phyloP scores from a whole-genome alignment of 1,140 invertebrate species.

The Zophobas morio region DNA sequence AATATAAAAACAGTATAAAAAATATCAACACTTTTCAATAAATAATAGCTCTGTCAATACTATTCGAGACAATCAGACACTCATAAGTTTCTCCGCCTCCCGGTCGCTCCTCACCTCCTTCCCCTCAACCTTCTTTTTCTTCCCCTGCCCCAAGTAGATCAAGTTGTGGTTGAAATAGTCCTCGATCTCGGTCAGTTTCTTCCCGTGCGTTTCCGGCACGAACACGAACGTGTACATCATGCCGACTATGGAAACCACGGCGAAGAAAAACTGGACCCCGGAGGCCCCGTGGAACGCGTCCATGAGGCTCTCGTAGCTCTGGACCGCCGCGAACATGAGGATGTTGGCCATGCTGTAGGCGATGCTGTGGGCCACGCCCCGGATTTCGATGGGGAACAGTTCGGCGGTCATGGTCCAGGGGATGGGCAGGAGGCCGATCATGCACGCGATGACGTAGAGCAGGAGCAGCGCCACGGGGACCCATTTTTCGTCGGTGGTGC shows the following conservation, averaged over 20 bases:
- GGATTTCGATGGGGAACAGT: slow-evolving; percentile 74
- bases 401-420: slow-evolving; percentile 79
- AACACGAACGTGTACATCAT: slow-evolving; percentile 73
- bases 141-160: slow-evolving; percentile 56
- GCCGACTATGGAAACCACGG: slow-evolving; percentile 73
- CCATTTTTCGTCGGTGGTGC: slow-evolving; percentile 53
- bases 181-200: slow-evolving; percentile 77
- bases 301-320: slow-evolving; percentile 68
- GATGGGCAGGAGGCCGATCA: slow-evolving; percentile 74
- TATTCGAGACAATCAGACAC: slow-evolving; percentile 12
- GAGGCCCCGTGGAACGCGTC: slow-evolving; percentile 54
- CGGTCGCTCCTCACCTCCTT: neutral
- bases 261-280: slow-evolving; percentile 73
- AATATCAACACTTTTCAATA: slow-evolving; percentile 25
- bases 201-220: slow-evolving; percentile 80
- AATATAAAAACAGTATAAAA: slow-evolving; percentile 16
- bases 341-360: slow-evolving; percentile 70
- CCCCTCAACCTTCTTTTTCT: slow-evolving; percentile 1
- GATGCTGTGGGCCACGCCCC: slow-evolving; percentile 68
- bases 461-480: slow-evolving; percentile 55
- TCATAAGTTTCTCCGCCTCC: slow-evolving; percentile 9
- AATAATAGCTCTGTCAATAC: neutral
- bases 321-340: slow-evolving; percentile 72
- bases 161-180: slow-evolving; percentile 71
- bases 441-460: slow-evolving; percentile 70